Evolutionary conservation across 2,113 vertebrate genomes (phyloP).

Genomic region (Nyctibius bracteatus): DNA sequence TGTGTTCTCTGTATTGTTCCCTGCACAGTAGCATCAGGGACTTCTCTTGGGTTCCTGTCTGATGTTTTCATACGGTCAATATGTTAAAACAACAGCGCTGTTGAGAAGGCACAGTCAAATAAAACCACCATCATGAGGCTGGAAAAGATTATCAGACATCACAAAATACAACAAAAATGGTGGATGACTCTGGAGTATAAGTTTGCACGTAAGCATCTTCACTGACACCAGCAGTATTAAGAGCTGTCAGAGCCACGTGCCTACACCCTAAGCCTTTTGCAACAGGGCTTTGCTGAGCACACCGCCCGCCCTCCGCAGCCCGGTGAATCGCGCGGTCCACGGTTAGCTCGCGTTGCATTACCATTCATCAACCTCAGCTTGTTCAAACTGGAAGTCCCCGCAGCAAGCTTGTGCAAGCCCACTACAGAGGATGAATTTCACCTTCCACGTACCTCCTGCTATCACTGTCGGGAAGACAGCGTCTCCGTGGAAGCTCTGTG

Average conservation of each 20-base stretch:
- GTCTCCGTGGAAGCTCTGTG: neutral
- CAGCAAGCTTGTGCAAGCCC: neutral
- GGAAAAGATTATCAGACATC: neutral
- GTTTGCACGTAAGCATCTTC: neutral
- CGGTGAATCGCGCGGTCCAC: rapidly evolving
- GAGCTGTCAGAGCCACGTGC: neutral
- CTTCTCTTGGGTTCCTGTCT: neutral
- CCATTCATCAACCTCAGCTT: neutral
- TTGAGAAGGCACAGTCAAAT: neutral
- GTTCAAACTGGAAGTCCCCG: neutral
- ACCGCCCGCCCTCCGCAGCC: neutral
- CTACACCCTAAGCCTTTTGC: neutral
- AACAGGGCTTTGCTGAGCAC: neutral
- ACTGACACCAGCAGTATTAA: neutral
- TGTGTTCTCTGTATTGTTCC: neutral
- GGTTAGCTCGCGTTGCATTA: rapidly evolving
- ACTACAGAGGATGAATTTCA: rapidly evolving
- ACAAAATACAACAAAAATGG: neutral
- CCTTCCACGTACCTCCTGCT: neutral
- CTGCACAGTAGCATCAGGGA: neutral
- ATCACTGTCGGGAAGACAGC: rapidly evolving
- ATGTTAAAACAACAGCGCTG: neutral
- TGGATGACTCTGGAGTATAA: neutral
- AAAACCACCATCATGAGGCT: neutral
- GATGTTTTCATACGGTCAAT: neutral